Evolutionary conservation across 2,797 vertebrate genomes (phyloP).

Genomic region (Muraenolepis orangiensis): DNA sequence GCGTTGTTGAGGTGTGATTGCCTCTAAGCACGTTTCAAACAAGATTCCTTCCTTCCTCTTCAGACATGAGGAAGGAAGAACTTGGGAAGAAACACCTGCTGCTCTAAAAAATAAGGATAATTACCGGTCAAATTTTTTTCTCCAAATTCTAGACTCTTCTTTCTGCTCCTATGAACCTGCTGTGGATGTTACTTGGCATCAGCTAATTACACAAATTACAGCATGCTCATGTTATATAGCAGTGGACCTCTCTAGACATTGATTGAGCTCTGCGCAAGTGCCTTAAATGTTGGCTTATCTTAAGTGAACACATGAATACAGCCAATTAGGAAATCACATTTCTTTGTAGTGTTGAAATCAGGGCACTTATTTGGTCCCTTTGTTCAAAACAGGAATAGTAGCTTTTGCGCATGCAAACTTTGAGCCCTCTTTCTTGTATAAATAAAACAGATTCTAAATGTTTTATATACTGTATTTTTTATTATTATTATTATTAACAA

Average conservation of each 20-base stretch:
- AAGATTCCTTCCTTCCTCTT: background rate
- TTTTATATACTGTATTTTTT: constrained; percentile 77
- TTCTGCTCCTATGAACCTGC: constrained; percentile 22
- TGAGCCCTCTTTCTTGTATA: constrained; percentile 52
- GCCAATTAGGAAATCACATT: background rate
- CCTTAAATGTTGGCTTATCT: constrained; percentile 35
- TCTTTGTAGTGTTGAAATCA: constrained; percentile 36
- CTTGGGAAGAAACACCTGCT: constrained; percentile 19
- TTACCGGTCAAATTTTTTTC: constrained; percentile 15
- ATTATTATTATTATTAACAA: constrained; percentile 74
- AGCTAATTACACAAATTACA: constrained; percentile 20
- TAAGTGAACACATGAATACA: background rate
- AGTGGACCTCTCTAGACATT: constrained; percentile 14
- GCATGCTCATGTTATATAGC: constrained; percentile 14
- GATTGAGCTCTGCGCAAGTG: constrained; percentile 52
- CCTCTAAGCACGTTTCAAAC: background rate
- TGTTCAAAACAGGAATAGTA: constrained; percentile 44
- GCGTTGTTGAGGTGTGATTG: background rate
- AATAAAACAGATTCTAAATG: constrained; percentile 64
- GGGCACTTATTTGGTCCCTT: constrained; percentile 47
- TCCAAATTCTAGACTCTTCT: constrained; percentile 28
- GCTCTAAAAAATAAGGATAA: constrained; percentile 7
- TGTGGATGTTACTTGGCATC: constrained; percentile 26
- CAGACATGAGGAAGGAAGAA: background rate
- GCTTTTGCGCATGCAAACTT: constrained; percentile 55